phyloP scores from a whole-genome alignment of 2,888 invertebrate species.

The Oligia fasciuncula region DNA sequence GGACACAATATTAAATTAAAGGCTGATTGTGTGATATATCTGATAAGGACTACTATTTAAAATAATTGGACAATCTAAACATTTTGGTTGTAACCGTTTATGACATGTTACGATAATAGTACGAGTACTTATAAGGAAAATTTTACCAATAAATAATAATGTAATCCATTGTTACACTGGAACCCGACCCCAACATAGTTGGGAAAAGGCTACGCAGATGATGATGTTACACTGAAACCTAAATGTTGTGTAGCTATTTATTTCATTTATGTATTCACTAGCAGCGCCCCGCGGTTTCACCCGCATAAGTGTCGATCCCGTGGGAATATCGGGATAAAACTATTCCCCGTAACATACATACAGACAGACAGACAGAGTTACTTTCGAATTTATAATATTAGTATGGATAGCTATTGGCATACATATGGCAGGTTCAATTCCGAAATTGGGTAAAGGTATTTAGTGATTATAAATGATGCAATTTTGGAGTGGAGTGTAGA shows the following conservation, averaged over 20 bases:
- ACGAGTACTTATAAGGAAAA: slow-evolving; percentile 32
- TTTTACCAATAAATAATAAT: slow-evolving; percentile 10
- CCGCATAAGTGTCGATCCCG: too few species aligned
- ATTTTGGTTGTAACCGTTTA: not conserved
- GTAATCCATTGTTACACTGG: slow-evolving; percentile 19
- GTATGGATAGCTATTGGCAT: too few species aligned
- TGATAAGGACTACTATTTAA: slow-evolving; percentile 13
- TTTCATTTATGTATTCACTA: too few species aligned
- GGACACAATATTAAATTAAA: not conserved
- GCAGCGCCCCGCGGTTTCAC: too few species aligned
- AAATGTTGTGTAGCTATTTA: not conserved
- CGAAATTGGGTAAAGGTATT: not conserved
- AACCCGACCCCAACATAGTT: not conserved
- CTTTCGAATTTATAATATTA: too few species aligned
- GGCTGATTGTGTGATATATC: not conserved
- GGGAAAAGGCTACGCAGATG: too few species aligned
- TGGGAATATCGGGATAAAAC: too few species aligned
- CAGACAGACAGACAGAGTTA: too few species aligned
- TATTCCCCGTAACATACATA: too few species aligned
- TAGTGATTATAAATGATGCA: not conserved
- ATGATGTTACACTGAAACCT: slow-evolving; percentile 15
- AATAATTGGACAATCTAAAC: slow-evolving; percentile 5
- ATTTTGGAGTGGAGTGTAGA: not conserved
- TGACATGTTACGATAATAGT: slow-evolving; percentile 15
- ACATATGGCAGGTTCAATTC: not conserved